Evolutionary conservation across 1,140 invertebrate species (phyloP), one percentile per base, ranked within the genome.

Genomic region (Dolichoris vasculosae): DNA sequence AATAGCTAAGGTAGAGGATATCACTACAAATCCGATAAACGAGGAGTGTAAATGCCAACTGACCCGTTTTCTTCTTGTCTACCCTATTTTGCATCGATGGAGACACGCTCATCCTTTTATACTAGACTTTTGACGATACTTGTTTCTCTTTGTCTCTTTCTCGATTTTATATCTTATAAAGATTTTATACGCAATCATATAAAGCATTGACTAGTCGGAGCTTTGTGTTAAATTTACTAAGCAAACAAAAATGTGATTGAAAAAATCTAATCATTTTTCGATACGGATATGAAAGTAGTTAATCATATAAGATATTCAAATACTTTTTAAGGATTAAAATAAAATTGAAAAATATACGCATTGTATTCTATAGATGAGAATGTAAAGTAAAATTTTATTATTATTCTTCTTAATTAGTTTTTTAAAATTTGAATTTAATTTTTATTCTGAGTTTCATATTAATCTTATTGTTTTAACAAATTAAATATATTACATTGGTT

Each of bases 21-120:
- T 32, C 23, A 55, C 26, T 63, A 51, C 38, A 67, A 83, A 83
- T 71, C 76, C 63, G 46, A 79, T 84, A 84, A 84, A 84, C 69
- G 51, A 46, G 76, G 73, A 38, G 76, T 78, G 82, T 84, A 77
- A 77, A 78, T 59, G 40, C 43, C 0, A 9, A 73, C 59, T 35
- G 35, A 38, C 73, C 23, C 23, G 23, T 59, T 77, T 26, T 20
- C n/a, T 40, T 30, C 48, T 32, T 40, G 40, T 30, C 8, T 35
- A 13, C 7, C 20, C 15, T 69, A 38, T 23, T 69, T 35, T 67
- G n/a, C 63, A 35, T 67, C 30, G 63, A 67, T 35, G 30, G n/a
- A 15, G 30, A 67, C 63, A 67, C 11, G 32, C 15, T 20, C 80
- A 20, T 40, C 35, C 51, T 23, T 38, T 59, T n/a, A 59, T 59